Conservation (phyloP, 2,113 vertebrate species). For the Myotis yumanensis region DNA sequence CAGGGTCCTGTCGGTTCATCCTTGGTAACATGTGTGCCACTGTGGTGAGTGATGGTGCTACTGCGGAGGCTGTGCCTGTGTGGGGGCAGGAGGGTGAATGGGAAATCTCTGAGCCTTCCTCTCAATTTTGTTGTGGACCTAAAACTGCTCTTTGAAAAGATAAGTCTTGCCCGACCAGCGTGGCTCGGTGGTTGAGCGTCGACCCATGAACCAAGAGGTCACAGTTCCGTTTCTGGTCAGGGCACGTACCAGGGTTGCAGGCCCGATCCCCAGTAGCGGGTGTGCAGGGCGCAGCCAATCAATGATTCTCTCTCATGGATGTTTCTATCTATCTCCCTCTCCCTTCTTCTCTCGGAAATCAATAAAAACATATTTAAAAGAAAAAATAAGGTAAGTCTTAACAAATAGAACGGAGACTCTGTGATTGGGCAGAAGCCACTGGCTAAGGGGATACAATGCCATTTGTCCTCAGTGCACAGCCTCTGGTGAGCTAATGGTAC, state of each 20-base stretch:
- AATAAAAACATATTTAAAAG: too few relatives aligned
- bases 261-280: too few relatives aligned
- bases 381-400: background rate
- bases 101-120: background rate
- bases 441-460: background rate
- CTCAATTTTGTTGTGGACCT: background rate
- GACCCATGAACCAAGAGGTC: too few relatives aligned
- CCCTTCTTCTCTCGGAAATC: too few relatives aligned
- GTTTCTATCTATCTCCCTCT: too few relatives aligned
- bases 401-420: background rate
- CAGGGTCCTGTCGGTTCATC: background rate
- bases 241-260: too few relatives aligned
- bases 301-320: too few relatives aligned
- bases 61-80: background rate
- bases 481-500: background rate
- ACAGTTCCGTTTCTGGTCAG: too few relatives aligned
- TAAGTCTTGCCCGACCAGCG: too few relatives aligned
- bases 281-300: too few relatives aligned
- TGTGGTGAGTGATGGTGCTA: background rate
- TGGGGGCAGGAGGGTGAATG: rapidly evolving
- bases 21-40: background rate
- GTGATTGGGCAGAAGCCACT: background rate
- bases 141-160: background rate
- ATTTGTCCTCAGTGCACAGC: background rate
- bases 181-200: too few relatives aligned